Evolutionary conservation across 2,113 vertebrate species (phyloP), one percentile per base, ranked within the genome.

Genomic region (Macheiramphus alcinus): DNA sequence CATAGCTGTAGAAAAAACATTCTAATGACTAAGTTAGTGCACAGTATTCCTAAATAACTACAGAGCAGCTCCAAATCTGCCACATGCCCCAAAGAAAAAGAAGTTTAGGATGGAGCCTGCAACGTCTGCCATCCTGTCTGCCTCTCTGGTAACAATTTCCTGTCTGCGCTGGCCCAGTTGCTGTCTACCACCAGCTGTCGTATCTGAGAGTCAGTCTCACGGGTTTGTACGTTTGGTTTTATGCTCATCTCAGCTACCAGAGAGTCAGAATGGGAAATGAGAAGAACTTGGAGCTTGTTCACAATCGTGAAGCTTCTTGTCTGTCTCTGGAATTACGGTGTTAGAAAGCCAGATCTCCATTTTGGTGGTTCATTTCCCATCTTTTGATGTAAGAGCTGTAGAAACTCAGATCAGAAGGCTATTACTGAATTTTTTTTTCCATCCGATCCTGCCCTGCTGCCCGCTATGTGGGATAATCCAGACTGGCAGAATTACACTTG

Each of bases 181-280:
- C 79, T 85, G 61, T 87, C 65, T 93, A 42, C 65, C 55, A 79
- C 85, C 79, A 96, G 93, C 85, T 96, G 93, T 86, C 82, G 22
- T 81, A 59, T 66, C 61, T 59, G 66, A 91, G 78, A 61, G 43
- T 74, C 65, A n/a, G 73, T 85, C 82, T 93, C 66, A 63, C 25
- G 13, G 48, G 36, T 80, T 79, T 80, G 10, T 71, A 15, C 0
- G 0, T 42, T 82, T 18, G 47, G 19, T 75, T 82, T 79, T 90
- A 71, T 34, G 56, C 29, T 85, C 73, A 34, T 4, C 76, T 79
- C 79, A 38, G 50, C 74, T 43, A 83, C 75, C 78, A 61, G 76
- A 86, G 52, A 83, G 84, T 17, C 91, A 94, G 74, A 87, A 71
- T 67, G 79, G 78, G 70, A 88, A 85, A 81, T 78, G 27, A 93